These are phyloP conservation scores for Hipposideros armiger DNA, from an alignment of 2,113 vertebrate species.

Conservation along the genomic window DNA sequence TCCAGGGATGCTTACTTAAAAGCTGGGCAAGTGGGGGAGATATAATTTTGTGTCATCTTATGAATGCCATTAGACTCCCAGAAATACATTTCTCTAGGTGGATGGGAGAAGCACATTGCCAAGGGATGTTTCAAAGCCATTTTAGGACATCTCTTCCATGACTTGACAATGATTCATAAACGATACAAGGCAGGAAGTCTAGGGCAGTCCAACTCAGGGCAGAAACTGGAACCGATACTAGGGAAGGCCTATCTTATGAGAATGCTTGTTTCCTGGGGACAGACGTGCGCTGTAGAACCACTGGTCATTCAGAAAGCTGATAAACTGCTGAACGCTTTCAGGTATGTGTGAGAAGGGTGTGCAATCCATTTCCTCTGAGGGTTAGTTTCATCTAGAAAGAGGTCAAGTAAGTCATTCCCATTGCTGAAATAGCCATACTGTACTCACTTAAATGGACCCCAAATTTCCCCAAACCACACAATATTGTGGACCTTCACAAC, in stretches of 20 bases:
- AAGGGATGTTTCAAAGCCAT: neutral
- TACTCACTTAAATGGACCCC: conserved; percentile 4
- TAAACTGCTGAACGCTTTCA: neutral
- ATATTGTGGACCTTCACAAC: neutral
- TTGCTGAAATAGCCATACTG: neutral
- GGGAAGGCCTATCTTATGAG: neutral
- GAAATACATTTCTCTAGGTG: neutral
- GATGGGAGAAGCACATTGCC: neutral
- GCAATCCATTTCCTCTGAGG: conserved; percentile 19
- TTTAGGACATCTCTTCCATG: conserved; percentile 22
- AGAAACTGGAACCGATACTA: neutral
- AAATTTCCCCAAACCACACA: neutral
- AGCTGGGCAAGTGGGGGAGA: neutral
- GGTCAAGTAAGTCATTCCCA: neutral
- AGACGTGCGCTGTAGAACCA: neutral
- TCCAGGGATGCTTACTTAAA: neutral
- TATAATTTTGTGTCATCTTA: neutral
- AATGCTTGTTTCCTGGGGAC: neutral
- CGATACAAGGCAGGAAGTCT: neutral
- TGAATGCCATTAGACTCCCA: neutral
- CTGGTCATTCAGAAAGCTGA: conserved; percentile 19
- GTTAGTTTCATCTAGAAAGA: conserved; percentile 38
- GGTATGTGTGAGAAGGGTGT: neutral
- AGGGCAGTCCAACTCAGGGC: neutral
- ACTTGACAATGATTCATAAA: neutral